Evolutionary conservation across 1,140 invertebrate genomes (phyloP).

Genomic region (Dreissena rostriformis): DNA sequence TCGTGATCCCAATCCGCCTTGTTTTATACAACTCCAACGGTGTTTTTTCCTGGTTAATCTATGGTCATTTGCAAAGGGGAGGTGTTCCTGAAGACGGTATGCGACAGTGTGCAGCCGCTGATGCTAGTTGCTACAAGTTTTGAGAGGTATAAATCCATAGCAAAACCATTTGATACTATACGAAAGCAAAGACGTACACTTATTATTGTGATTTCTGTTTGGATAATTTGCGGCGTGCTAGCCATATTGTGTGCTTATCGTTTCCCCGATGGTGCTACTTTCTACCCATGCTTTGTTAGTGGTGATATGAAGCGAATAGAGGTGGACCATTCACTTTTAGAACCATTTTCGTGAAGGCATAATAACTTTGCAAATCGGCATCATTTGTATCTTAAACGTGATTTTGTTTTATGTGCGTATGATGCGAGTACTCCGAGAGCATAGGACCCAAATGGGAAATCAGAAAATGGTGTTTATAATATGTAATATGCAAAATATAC

Average conservation of each 20-base stretch:
- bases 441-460: constrained; percentile 25
- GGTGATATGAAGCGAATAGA: too few species aligned
- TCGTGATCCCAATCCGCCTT: constrained; percentile 14
- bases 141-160: constrained; percentile 49
- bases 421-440: constrained; percentile 19
- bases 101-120: constrained; percentile 33
- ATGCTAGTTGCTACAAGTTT: constrained; percentile 45
- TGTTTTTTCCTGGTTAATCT: too few species aligned
- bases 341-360: constrained; percentile 26
- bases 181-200: constrained; percentile 6
- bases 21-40: too few species aligned
- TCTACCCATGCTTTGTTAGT: constrained; percentile 10
- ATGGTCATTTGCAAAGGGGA: constrained; percentile 12
- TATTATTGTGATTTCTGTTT: constrained; percentile 11
- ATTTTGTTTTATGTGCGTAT: constrained; percentile 15
- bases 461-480: too few species aligned
- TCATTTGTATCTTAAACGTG: constrained; percentile 31
- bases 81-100: constrained; percentile 18
- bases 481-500: too few species aligned
- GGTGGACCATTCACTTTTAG: neutral
- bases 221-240: neutral
- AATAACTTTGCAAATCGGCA: constrained; percentile 17
- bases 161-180: constrained; percentile 42
- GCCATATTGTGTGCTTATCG: neutral
- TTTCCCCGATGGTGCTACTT: constrained; percentile 21